Base-by-base conservation (phyloP, 2,888 invertebrate species). In the Lasius platythorax region DNA sequence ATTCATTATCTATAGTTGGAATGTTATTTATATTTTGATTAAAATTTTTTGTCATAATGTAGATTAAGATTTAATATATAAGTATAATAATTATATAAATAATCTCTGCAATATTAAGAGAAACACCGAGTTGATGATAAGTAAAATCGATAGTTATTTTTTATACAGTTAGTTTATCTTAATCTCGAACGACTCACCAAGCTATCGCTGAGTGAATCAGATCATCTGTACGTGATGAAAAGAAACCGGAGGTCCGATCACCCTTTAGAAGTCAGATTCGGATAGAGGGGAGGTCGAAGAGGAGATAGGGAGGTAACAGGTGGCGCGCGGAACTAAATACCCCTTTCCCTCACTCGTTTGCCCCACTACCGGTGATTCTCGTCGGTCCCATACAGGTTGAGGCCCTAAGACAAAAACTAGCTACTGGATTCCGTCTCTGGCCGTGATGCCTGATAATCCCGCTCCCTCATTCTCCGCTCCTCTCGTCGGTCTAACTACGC, bases 271-370 rank as follows among this genome's bases (percentile, higher is more conserved):
- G 86, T 84, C 85, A 50, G 67, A 67, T 76, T 63, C 53, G 70
- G 50, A 79, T 33, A 75, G 84, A 82, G 84, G 81, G 74, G 86
- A 84, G 82, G 76, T 73, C 76, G 82, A 88, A 86, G 90, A 87
- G 88, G 81, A 90, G 86, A 86, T 86, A 88, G 87, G 90, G 90
- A 92, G 92, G 91, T 93, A 94, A 94, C 93, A 94, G 94, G 93
- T 94, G 94, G 93, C 91, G 92, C 93, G 92, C 93, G 94, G 92
- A 93, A 92, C 93, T 92, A 92, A 94, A 93, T 92, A 93, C 89
- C 89, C 91, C 92, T 91, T 92, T 89, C 89, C 78, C 87, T 83
- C 40, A 63, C 66, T 91, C 81, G 82, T 72, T 91, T 70, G 84
- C 66, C 76, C 82, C 75, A 82, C 79, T 63, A 74, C n/a, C 85